phyloP scores from a whole-genome alignment of 1,140 invertebrate genomes.

The Halyomorpha halys region DNA sequence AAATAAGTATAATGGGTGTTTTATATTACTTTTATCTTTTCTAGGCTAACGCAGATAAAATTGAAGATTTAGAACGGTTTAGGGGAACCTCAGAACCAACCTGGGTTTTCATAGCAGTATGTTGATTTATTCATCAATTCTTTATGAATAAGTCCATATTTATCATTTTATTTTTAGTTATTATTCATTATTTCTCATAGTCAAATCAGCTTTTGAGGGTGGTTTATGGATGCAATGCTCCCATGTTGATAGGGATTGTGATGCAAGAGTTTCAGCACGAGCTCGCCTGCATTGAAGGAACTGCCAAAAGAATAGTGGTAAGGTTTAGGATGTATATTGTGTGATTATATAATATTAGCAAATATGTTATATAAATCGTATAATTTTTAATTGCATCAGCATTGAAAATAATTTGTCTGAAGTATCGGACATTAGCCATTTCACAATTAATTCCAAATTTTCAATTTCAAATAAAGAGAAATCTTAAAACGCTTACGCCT shows the following conservation, averaged over 20 bases:
- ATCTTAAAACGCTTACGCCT: constrained; percentile 36
- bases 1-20: too few relatives aligned
- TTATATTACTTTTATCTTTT: too few relatives aligned
- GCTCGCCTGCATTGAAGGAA: constrained; percentile 40
- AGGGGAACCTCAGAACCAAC: constrained; percentile 73
- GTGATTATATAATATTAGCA: too few relatives aligned
- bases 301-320: constrained; percentile 39
- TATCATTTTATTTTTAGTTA: too few relatives aligned
- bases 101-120: constrained; percentile 29
- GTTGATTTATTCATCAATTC: constrained; percentile 5
- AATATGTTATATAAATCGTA: too few relatives aligned
- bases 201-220: constrained; percentile 69
- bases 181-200: constrained; percentile 38
- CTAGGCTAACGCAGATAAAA: constrained; percentile 74
- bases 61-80: constrained; percentile 65
- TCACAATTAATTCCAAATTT: too few relatives aligned
- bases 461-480: constrained; percentile 25
- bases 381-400: too few relatives aligned
- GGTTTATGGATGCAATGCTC: constrained; percentile 76
- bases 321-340: constrained; percentile 24
- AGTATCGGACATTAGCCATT: too few relatives aligned
- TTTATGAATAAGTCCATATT: not conserved
- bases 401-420: too few relatives aligned
- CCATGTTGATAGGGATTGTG: constrained; percentile 60
- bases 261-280: constrained; percentile 59